A percentile compares a stretch with the other conserved stretches of the same genome.
phyloP scores from a whole-genome alignment of 2,888 invertebrate species.

The Pterostichus madidus region DNA sequence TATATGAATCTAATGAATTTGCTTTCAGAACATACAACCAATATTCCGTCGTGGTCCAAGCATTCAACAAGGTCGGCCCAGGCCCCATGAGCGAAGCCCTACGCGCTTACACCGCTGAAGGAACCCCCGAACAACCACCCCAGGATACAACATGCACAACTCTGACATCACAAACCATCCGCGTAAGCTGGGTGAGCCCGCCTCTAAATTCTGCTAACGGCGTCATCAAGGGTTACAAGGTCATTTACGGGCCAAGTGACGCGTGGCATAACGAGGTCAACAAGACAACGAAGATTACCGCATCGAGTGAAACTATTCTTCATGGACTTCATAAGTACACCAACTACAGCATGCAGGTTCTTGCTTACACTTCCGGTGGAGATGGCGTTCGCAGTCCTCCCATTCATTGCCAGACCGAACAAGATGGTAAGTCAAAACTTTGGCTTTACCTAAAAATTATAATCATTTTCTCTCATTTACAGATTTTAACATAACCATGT shows the following conservation, averaged over 20 bases:
- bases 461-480: neutral
- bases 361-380: slow-evolving; percentile 96
- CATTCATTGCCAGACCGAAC: slow-evolving; percentile 96
- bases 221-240: slow-evolving; percentile 97
- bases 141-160: slow-evolving; percentile 95
- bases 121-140: slow-evolving; percentile 94
- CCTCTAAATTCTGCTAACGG: slow-evolving; percentile 95
- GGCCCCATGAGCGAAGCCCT: slow-evolving; percentile 94
- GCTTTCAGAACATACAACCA: slow-evolving; percentile 90
- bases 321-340: slow-evolving; percentile 96
- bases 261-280: slow-evolving; percentile 96
- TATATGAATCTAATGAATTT: neutral
- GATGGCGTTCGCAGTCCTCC: slow-evolving; percentile 94
- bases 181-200: slow-evolving; percentile 96
- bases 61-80: slow-evolving; percentile 95
- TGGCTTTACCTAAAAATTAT: too few relatives aligned
- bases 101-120: slow-evolving; percentile 96
- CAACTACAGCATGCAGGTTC: slow-evolving; percentile 97
- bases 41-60: slow-evolving; percentile 97
- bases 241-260: slow-evolving; percentile 93
- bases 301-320: slow-evolving; percentile 95
- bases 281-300: slow-evolving; percentile 93
- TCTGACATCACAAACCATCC: slow-evolving; percentile 94
- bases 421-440: slow-evolving; percentile 87
- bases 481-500: too few relatives aligned